A percentile compares a stretch with the other conserved stretches of the same genome.
These are phyloP conservation scores for Antidorcas marsupialis DNA, from an alignment of 2,113 vertebrate species.

Conservation along the genomic window DNA sequence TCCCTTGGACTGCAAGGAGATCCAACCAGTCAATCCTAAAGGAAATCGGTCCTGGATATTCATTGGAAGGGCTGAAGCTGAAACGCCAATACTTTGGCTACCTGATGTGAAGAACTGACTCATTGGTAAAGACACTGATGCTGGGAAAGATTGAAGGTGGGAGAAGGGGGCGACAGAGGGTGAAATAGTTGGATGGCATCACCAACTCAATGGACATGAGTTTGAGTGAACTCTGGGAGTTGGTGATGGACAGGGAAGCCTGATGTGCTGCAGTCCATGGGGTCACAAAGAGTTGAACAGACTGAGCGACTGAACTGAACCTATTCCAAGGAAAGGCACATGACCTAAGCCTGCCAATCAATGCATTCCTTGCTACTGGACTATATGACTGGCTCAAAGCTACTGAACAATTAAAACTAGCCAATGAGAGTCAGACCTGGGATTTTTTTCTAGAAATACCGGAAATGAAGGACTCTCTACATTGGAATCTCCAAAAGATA, in stretches of 20 bases:
- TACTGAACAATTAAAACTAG: background rate
- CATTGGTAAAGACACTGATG: background rate
- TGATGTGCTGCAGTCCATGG: background rate
- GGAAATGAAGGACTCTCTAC: background rate
- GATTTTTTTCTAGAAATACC: background rate
- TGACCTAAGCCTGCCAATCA: background rate
- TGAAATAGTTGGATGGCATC: background rate
- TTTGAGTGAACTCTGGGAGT: background rate
- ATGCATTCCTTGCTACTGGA: background rate
- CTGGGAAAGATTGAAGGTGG: background rate
- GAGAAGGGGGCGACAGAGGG: background rate
- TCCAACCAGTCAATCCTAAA: background rate
- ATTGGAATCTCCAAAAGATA: background rate
- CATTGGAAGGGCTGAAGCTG: background rate
- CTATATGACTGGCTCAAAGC: background rate
- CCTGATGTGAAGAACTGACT: background rate
- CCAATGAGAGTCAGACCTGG: background rate
- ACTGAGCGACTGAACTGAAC: background rate
- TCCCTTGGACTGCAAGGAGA: background rate
- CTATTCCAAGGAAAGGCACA: background rate
- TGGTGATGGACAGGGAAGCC: background rate
- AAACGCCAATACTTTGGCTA: background rate
- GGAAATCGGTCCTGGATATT: background rate
- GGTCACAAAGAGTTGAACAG: background rate
- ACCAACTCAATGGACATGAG: background rate